phyloP scores from a whole-genome alignment of 2,113 vertebrate species.

The Archocentrus centrarchus region DNA sequence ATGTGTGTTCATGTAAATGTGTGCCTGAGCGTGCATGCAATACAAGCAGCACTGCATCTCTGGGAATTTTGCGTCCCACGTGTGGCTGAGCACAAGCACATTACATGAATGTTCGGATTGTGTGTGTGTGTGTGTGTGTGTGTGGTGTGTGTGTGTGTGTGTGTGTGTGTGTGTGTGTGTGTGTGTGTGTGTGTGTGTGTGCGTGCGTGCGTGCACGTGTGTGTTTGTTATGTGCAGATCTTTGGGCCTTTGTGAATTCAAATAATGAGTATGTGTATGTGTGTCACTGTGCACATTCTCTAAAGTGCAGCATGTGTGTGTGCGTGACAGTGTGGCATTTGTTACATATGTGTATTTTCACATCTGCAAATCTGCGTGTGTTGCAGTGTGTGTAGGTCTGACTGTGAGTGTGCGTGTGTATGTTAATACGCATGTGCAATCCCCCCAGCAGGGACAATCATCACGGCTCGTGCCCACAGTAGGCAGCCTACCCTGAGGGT shows the following conservation, averaged over 20 bases:
- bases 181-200: too few species aligned
- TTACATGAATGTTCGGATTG: too few species aligned
- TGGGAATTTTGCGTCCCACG: not conserved
- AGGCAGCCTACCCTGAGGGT: slow-evolving; percentile 78
- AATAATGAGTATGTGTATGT: not conserved
- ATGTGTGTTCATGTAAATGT: slow-evolving; percentile 51
- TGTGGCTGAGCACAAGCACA: not conserved
- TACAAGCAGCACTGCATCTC: slow-evolving; percentile 25
- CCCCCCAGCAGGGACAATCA: slow-evolving; percentile 78
- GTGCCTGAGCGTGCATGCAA: slow-evolving; percentile 39
- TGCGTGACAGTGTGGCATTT: not conserved
- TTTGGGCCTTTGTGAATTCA: not conserved
- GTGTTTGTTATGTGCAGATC: not conserved
- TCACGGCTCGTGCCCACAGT: slow-evolving; percentile 81
- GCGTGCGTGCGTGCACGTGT: not conserved
- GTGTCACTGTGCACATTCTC: not conserved
- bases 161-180: too few species aligned
- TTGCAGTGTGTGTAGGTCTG: slow-evolving; percentile 22
- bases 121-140: not conserved
- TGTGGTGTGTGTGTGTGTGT: too few species aligned
- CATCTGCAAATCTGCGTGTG: slow-evolving; percentile 34
- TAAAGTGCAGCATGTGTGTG: not conserved
- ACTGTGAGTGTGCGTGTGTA: slow-evolving; percentile 41
- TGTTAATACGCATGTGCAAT: slow-evolving; percentile 64
- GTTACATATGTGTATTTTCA: slow-evolving; percentile 16